Base-by-base conservation (phyloP, 1,140 invertebrate genomes). In the Berghia stephanieae region DNA sequence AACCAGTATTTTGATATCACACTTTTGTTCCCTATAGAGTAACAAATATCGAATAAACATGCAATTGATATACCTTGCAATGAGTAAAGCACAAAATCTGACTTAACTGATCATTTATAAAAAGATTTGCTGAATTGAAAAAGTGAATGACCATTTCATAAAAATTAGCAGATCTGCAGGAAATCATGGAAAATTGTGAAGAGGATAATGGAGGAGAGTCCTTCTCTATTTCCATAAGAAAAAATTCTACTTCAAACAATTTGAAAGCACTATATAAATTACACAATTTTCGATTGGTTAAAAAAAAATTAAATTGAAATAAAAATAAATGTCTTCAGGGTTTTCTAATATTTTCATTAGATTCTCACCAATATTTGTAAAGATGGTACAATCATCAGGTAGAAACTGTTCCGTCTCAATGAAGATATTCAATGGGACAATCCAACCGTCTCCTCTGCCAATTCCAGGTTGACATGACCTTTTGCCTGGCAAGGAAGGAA, bases 351-450 rank as follows among this genome's bases (percentile, higher is more conserved):
- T 36, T 75, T 24, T 69, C 6, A 69, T 13, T 31, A 16, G 4
- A 8, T 8, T 74, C 79, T 72, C 80, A 87, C 86, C 86, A 71
- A 87, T 79, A 70, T 87, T 87, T 34, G 84, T 80, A 75, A 86
- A 87, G 44, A 86, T 83, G n/a, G 80, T 94, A 86, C 97, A 98
- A 18, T 95, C 95, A 85, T 96, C 96, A 1, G 95, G 93, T 34
- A 96, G 91, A 79, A 99, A 97, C 93, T 97, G 96, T 40, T 94
- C 93, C 84, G 98, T 98, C 31, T 96, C 95, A 21, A 99, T 92
- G 0, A 98, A 91, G 86, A 96, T 97, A 1, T 96, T 96, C 83
- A 99, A 89, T 0, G 97, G 97, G 83, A 98, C 94, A 0, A 98
- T 92, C 97, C 97, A 99, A 3, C 97, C 97, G 16, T 96, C 96